A percentile compares a stretch with the other conserved stretches of the same genome.
Evolutionary conservation across 2,888 invertebrate species (phyloP).

Genomic region (Dynastes hyllus): DNA sequence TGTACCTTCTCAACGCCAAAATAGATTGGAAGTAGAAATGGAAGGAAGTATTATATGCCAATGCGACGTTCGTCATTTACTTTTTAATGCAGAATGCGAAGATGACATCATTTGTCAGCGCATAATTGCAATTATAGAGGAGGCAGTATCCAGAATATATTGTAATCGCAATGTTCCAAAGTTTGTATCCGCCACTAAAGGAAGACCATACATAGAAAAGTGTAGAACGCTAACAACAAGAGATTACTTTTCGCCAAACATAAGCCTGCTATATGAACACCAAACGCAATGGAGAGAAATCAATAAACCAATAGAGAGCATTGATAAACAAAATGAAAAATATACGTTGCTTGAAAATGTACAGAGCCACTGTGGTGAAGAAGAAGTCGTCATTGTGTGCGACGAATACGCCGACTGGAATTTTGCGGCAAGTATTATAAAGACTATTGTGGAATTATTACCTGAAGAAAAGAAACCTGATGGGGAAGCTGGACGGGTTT

Average conservation of each 20-base stretch:
- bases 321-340: background rate
- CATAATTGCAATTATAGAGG: conserved; percentile 61
- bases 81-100: conserved; percentile 63
- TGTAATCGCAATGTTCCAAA: conserved; percentile 56
- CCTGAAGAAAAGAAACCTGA: background rate
- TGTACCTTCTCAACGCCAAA: conserved; percentile 61
- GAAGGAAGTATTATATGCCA: conserved; percentile 62
- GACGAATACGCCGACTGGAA: conserved; percentile 42
- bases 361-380: background rate
- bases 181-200: conserved; percentile 38
- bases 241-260: conserved; percentile 11
- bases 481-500: background rate
- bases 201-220: conserved; percentile 25
- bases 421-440: conserved; percentile 17
- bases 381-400: background rate
- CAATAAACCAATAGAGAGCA: background rate
- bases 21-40: conserved; percentile 64
- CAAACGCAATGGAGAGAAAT: conserved; percentile 12
- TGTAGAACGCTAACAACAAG: background rate
- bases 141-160: conserved; percentile 61
- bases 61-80: conserved; percentile 64
- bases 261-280: conserved; percentile 24
- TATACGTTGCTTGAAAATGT: background rate
- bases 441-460: background rate
- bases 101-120: conserved; percentile 63